phyloP scores from a whole-genome alignment of 2,888 invertebrate genomes.

The Atethmia centrago region DNA sequence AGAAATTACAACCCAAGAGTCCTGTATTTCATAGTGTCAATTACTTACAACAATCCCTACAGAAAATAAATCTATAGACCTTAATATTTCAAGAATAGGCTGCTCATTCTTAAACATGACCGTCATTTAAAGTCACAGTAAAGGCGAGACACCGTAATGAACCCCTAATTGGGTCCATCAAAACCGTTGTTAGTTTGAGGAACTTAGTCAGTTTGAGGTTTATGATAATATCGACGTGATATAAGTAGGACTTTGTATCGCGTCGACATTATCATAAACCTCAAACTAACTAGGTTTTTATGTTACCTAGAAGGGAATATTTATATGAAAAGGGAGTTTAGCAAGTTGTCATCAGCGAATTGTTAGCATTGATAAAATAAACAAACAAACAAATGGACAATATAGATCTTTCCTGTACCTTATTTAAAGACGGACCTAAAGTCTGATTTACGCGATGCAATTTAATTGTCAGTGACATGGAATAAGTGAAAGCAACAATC shows the following conservation, averaged over 20 bases:
- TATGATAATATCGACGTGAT: slow-evolving; percentile 41
- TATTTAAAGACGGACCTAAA: neutral
- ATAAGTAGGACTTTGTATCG: slow-evolving; percentile 45
- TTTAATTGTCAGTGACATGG: no score
- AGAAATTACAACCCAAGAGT: neutral
- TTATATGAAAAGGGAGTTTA: slow-evolving; percentile 3
- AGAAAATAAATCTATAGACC: neutral
- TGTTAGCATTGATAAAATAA: no score
- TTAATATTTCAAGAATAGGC: slow-evolving; percentile 34
- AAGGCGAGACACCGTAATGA: slow-evolving; percentile 47
- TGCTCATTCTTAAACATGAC: slow-evolving; percentile 56
- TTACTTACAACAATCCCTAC: slow-evolving; percentile 13
- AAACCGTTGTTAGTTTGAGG: slow-evolving; percentile 39
- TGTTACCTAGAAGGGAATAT: slow-evolving; percentile 17
- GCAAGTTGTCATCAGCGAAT: neutral
- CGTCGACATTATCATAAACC: slow-evolving; percentile 43
- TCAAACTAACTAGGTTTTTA: slow-evolving; percentile 29
- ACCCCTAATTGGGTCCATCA: slow-evolving; percentile 52
- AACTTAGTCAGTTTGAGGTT: slow-evolving; percentile 29
- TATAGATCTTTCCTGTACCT: no score
- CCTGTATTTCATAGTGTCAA: neutral
- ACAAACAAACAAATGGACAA: no score
- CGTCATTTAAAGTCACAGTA: slow-evolving; percentile 47
- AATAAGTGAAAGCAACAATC: no score
- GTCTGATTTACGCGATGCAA: no score